These are phyloP conservation scores for Psophia crepitans DNA, from an alignment of 2,113 vertebrate species.

Conservation along the genomic window DNA sequence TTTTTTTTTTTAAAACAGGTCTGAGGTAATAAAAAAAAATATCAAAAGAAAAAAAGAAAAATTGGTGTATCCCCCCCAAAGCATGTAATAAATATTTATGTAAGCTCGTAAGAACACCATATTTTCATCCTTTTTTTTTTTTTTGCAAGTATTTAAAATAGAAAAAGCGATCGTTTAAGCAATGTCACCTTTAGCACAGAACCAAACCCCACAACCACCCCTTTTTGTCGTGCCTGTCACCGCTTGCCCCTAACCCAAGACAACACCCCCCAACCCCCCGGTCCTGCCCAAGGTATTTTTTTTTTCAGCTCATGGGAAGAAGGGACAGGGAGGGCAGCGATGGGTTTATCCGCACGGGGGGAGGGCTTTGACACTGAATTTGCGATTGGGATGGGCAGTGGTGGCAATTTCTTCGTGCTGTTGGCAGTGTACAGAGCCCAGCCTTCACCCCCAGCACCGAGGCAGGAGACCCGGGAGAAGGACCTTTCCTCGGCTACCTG, in stretches of 20 bases:
- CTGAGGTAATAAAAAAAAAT: conserved; percentile 74
- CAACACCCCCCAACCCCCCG: neutral
- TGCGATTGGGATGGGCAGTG: conserved; percentile 1
- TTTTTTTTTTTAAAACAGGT: neutral
- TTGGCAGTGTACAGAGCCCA: conserved; percentile 53
- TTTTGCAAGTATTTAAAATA: conserved; percentile 50
- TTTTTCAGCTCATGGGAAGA: neutral
- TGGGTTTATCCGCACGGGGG: neutral
- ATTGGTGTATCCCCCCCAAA: neutral
- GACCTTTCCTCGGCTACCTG: neutral
- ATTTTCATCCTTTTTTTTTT: neutral
- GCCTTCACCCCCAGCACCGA: neutral
- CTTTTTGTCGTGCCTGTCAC: neutral
- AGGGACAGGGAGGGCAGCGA: neutral
- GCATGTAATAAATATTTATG: conserved; percentile 63
- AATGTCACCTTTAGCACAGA: conserved; percentile 22
- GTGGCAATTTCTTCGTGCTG: neutral
- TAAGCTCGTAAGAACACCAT: conserved; percentile 28
- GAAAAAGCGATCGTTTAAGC: conserved; percentile 39
- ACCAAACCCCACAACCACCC: neutral
- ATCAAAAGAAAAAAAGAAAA: conserved; percentile 34
- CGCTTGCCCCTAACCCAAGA: neutral
- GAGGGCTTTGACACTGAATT: neutral
- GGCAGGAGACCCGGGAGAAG: neutral
- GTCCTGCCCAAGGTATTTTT: neutral